These are phyloP conservation scores for Heliocidaris tuberculata DNA, from an alignment of 35 echinoderm and acorn worm genomes.

Conservation along the genomic window DNA sequence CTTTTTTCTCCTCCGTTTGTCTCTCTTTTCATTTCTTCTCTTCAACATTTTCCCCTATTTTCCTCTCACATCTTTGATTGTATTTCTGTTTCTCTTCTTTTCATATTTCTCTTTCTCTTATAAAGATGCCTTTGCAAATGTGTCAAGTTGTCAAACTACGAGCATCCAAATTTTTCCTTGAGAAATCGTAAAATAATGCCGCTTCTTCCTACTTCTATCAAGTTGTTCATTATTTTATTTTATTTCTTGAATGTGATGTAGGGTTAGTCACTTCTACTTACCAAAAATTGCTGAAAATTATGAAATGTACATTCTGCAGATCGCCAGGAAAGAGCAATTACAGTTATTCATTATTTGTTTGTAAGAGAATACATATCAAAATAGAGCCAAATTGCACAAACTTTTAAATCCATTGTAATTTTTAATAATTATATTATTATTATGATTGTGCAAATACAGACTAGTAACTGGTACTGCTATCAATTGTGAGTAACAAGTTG, in stretches of 20 bases:
- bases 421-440: background rate
- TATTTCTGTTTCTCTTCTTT: background rate
- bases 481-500: background rate
- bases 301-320: background rate
- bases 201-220: background rate
- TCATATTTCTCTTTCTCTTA: background rate
- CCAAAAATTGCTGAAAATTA: background rate
- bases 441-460: background rate
- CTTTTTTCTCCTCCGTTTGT: too few relatives aligned
- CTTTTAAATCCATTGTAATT: background rate
- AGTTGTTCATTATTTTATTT: background rate
- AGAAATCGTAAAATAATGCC: background rate
- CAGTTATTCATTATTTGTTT: background rate
- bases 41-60: too few relatives aligned
- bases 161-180: background rate
- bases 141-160: too few relatives aligned
- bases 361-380: background rate
- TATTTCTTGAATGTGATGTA: background rate
- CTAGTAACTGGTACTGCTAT: background rate
- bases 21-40: too few relatives aligned
- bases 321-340: background rate
- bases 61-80: too few relatives aligned
- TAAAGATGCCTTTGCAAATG: background rate
- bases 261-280: background rate
- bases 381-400: background rate